phyloP scores from a whole-genome alignment of 1,140 invertebrate genomes.

The Megathymus violae region DNA sequence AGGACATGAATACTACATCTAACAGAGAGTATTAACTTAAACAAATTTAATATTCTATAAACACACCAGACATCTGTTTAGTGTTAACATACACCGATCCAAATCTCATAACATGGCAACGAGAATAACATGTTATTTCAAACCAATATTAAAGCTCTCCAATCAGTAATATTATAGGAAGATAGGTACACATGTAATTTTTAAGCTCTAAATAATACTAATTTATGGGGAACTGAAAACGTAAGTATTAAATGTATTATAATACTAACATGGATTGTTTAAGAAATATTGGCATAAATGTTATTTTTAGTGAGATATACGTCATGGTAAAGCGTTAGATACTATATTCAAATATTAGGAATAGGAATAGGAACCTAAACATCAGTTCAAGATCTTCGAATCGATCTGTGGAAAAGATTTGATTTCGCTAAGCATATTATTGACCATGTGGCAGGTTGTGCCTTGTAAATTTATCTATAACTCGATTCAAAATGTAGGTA shows the following conservation, averaged over 20 bases:
- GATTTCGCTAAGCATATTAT: constrained; percentile 18
- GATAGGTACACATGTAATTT: constrained; percentile 1
- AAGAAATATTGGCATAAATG: neutral
- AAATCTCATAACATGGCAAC: constrained; percentile 58
- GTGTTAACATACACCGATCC: neutral
- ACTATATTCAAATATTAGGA: neutral
- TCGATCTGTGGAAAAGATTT: constrained; percentile 46
- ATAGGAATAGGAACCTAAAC: constrained; percentile 65
- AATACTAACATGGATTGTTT: neutral
- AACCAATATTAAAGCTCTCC: constrained; percentile 69
- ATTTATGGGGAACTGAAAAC: constrained; percentile 6
- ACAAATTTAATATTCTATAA: neutral
- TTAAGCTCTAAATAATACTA: constrained; percentile 23
- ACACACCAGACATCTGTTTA: neutral
- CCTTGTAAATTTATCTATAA: too few species aligned
- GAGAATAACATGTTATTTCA: constrained; percentile 59
- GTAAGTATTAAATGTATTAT: neutral
- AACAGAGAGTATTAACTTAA: neutral
- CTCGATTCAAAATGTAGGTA: too few species aligned
- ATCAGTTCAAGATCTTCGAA: constrained; percentile 71
- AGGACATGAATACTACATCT: neutral
- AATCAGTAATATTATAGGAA: constrained; percentile 35
- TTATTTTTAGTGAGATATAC: neutral
- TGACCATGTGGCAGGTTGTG: neutral
- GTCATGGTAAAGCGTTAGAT: neutral